Evolutionary conservation across 92 coral and sea anemone genomes (phyloP), one percentile per base, ranked within the genome.

Genomic region (Epizoanthus fatuus): DNA sequence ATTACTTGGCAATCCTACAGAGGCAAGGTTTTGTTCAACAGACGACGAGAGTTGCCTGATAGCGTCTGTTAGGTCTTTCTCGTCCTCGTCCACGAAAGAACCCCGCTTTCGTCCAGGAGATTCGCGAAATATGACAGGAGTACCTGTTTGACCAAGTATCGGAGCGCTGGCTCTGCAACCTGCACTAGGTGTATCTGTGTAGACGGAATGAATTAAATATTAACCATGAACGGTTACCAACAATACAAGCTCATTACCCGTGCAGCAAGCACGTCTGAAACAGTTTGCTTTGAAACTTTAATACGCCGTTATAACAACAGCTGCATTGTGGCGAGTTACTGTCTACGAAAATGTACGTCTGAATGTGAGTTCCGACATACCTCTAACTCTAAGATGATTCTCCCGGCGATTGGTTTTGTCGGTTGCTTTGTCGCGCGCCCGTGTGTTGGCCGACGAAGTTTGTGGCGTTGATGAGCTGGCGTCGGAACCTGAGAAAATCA

Each of bases 141-240:
- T 40, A 60, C 82, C 82, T 17, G 82, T 17, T 14, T 77, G 70
- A 13, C 82, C 82, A n/a, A 77, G 15, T 59, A 77, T 60, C 29
- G 82, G 82, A 59, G 82, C 82, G 9, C 82, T 77, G 20, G 40
- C 82, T 62, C 82, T 77, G 54, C 82, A 77, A 40, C 82, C 82
- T 10, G 82, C 82, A 15, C 58, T 77, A 7, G 65, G 70, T 59
- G 70, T n/a, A 17, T 60, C 82, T 77, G 69, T 77, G 69, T 8
- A 75, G 66, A 75, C 53, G 12, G 66, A 75, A 56, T 10, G 59
- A 75, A 56, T 73, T 40, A 77, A 59, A 77, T 60, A 77, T 77
- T 59, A 77, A 59, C 35, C 12, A 16, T 16, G 16, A 15, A 72
- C 32, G 57, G 8, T 40, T 69, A 1, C 19, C n/a, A 35, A 57